Evolutionary conservation across 2,888 invertebrate species (phyloP).

Genomic region (Odontocerum albicorne): DNA sequence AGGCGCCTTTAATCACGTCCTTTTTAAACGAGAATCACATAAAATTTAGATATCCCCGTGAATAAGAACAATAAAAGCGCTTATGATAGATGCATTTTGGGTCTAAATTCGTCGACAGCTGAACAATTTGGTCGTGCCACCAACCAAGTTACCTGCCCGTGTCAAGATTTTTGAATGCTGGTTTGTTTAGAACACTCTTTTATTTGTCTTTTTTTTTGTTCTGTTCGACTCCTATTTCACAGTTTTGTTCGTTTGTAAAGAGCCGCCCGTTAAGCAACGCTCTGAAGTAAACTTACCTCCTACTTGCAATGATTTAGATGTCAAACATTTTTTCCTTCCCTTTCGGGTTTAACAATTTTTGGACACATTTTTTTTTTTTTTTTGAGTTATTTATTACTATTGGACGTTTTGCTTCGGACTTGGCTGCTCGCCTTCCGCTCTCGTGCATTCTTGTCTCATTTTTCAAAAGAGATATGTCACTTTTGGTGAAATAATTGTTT

Average conservation of each 20-base stretch:
- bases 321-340: slow-evolving; percentile 53
- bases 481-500: slow-evolving; percentile 25
- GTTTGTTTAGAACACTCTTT: slow-evolving; percentile 63
- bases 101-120: slow-evolving; percentile 11
- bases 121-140: slow-evolving; percentile 39
- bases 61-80: not conserved
- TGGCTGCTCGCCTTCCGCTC: not conserved
- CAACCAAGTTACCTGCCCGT: slow-evolving; percentile 51
- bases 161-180: slow-evolving; percentile 61
- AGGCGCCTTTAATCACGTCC: slow-evolving; percentile 30
- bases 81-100: slow-evolving; percentile 2
- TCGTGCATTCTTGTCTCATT: slow-evolving; percentile 20
- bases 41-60: too few relatives aligned
- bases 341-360: slow-evolving; percentile 38
- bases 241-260: slow-evolving; percentile 41
- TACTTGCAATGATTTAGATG: slow-evolving; percentile 60
- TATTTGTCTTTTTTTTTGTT: slow-evolving; percentile 58
- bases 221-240: slow-evolving; percentile 47
- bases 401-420: slow-evolving; percentile 25
- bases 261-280: slow-evolving; percentile 40
- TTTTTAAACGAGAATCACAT: slow-evolving; percentile 3
- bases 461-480: slow-evolving; percentile 29
- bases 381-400: slow-evolving; percentile 57
- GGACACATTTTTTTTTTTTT: slow-evolving; percentile 53
- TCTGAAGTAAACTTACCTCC: slow-evolving; percentile 46